Evolutionary conservation across 2,888 invertebrate species (phyloP).

Genomic region (Cremastinae sp.): DNA sequence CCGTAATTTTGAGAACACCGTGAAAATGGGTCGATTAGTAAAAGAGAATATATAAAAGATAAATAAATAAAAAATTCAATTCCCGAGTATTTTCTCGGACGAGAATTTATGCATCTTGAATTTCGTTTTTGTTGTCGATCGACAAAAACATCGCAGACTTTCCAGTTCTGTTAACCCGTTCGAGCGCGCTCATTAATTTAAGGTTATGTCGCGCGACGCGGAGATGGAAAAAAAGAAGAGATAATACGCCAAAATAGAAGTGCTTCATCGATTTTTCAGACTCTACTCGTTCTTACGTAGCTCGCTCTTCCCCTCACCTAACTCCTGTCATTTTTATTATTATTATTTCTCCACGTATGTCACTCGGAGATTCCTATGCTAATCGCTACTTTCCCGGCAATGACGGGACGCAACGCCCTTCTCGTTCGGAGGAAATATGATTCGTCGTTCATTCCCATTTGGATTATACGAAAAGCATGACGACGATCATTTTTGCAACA

Average conservation of each 20-base stretch:
- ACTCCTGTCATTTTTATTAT: background rate
- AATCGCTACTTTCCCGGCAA: slow-evolving; percentile 32
- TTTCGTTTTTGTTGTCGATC: background rate
- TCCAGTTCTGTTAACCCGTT: too few species aligned
- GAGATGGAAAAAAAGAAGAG: slow-evolving; percentile 28
- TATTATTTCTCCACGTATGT: slow-evolving; percentile 19
- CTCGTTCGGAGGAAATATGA: slow-evolving; percentile 22
- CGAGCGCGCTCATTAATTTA: background rate
- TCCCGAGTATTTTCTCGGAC: too few species aligned
- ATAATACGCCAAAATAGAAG: slow-evolving; percentile 37
- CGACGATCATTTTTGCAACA: too few species aligned
- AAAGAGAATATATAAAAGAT: too few species aligned
- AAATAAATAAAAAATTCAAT: too few species aligned
- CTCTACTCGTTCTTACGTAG: slow-evolving; percentile 6
- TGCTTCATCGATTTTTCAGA: slow-evolving; percentile 56
- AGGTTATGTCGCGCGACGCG: background rate
- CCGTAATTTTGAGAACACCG: slow-evolving; percentile 56
- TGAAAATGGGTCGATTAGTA: slow-evolving; percentile 59
- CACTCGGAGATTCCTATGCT: slow-evolving; percentile 13
- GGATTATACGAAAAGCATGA: background rate
- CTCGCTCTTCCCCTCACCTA: slow-evolving; percentile 12
- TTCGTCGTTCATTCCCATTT: slow-evolving; percentile 7
- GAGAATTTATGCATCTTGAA: too few species aligned
- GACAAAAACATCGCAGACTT: background rate
- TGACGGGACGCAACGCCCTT: slow-evolving; percentile 41